Percentiles rank a stretch among this genome's conserved stretches.
These are phyloP conservation scores for Holacanthella duospinosa DNA, from an alignment of 2,888 invertebrate genomes.

Conservation along the genomic window DNA sequence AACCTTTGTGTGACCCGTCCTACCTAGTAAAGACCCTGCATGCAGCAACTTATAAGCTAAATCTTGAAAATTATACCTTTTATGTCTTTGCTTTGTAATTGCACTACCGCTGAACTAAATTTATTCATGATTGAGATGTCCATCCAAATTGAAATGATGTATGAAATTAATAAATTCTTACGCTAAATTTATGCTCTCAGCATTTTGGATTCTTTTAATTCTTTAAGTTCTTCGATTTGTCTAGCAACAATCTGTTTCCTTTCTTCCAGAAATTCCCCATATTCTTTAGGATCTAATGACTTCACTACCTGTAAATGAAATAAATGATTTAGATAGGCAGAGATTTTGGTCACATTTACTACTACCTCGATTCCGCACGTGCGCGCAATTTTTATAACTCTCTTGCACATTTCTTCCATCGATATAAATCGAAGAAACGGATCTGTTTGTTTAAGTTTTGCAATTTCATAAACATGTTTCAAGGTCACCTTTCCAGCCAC, in stretches of 20 bases:
- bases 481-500: constrained; percentile 77
- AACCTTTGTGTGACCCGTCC: too few species aligned
- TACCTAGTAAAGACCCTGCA: too few species aligned
- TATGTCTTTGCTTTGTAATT: too few species aligned
- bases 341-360: neutral
- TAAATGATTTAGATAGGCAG: neutral
- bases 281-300: constrained; percentile 65
- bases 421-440: constrained; percentile 55
- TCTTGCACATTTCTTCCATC: constrained; percentile 63
- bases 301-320: constrained; percentile 51
- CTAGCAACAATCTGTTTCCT: constrained; percentile 58
- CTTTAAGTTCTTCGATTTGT: constrained; percentile 65
- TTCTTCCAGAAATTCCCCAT: constrained; percentile 67
- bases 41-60: too few species aligned
- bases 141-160: neutral
- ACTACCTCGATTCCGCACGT: constrained; percentile 65
- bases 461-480: constrained; percentile 97
- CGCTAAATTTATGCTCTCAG: constrained; percentile 54
- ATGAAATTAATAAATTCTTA: neutral
- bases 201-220: constrained; percentile 80
- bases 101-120: too few species aligned
- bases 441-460: constrained; percentile 85
- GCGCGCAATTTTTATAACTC: constrained; percentile 65
- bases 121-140: too few species aligned
- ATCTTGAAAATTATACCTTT: too few species aligned